Evolutionary conservation across 2,888 invertebrate species (phyloP).

Genomic region (Zaprionus bogoriensis): DNA sequence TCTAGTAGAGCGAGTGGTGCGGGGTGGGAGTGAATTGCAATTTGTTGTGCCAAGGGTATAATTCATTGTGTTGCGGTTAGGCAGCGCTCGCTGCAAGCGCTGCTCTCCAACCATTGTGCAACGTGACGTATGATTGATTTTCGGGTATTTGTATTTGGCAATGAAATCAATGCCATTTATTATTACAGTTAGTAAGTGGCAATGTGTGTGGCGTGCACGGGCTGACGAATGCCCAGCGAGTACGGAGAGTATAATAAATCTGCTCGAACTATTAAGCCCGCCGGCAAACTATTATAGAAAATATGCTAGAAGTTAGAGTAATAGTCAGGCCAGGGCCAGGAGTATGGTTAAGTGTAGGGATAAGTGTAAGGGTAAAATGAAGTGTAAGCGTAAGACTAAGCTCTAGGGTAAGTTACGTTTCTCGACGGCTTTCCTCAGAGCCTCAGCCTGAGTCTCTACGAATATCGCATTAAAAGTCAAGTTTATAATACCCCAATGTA

Average conservation of each 20-base stretch:
- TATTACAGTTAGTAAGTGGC: background rate
- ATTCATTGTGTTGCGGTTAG: constrained; percentile 40
- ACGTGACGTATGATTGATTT: constrained; percentile 72
- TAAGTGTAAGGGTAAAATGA: too few relatives aligned
- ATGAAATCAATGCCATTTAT: constrained; percentile 39
- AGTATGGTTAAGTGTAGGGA: too few relatives aligned
- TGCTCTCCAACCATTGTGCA: constrained; percentile 54
- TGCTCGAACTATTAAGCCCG: too few relatives aligned
- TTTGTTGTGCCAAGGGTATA: constrained; percentile 31
- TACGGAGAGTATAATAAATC: background rate
- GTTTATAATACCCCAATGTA: too few relatives aligned
- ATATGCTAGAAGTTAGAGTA: too few relatives aligned
- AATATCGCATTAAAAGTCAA: too few relatives aligned
- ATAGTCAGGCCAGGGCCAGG: too few relatives aligned
- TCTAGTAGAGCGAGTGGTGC: background rate
- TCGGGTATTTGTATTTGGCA: constrained; percentile 32
- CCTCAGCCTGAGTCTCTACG: too few relatives aligned
- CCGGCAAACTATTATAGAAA: too few relatives aligned
- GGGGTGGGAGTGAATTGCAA: constrained; percentile 6
- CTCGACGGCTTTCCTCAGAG: too few relatives aligned
- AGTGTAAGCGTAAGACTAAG: too few relatives aligned
- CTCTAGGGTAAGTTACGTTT: too few relatives aligned
- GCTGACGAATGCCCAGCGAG: constrained; percentile 32
- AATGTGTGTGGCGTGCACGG: constrained; percentile 13
- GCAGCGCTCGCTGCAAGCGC: background rate